Conservation (phyloP, 2,113 vertebrate genomes). For the Chionis minor region DNA sequence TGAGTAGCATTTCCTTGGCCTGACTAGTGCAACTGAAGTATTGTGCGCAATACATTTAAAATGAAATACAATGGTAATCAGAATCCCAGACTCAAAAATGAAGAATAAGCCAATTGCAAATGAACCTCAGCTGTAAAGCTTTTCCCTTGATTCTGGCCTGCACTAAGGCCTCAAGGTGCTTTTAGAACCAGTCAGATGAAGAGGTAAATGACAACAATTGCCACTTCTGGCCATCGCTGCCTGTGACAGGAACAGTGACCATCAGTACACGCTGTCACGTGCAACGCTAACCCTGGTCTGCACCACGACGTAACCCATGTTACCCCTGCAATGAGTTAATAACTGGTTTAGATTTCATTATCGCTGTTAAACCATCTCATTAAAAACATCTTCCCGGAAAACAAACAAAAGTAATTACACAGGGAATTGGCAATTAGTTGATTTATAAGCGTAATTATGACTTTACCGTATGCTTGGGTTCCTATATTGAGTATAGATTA, state of each 20-base stretch:
- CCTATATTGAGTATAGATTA: neutral
- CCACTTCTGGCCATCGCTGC: neutral
- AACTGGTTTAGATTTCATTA: neutral
- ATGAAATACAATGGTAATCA: neutral
- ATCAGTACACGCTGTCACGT: neutral
- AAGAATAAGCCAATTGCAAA: neutral
- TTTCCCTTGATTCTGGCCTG: neutral
- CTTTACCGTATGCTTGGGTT: slow-evolving; percentile 1
- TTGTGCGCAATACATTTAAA: neutral
- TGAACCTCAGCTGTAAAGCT: neutral
- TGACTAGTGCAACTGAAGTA: neutral
- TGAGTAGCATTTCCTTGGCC: neutral
- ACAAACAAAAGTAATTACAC: neutral
- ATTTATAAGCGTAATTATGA: neutral
- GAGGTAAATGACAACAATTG: neutral
- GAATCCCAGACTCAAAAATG: neutral
- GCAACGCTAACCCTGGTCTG: neutral
- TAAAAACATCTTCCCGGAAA: slow-evolving; percentile 15
- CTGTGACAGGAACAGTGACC: neutral
- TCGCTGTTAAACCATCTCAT: neutral
- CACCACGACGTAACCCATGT: neutral
- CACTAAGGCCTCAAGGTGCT: neutral
- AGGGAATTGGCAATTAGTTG: slow-evolving; percentile 11
- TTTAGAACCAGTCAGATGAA: neutral
- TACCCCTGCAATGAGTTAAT: neutral